Evolutionary conservation across 2,113 vertebrate species (phyloP), one percentile per base, ranked within the genome.

Genomic region (Eudorcas thomsonii): DNA sequence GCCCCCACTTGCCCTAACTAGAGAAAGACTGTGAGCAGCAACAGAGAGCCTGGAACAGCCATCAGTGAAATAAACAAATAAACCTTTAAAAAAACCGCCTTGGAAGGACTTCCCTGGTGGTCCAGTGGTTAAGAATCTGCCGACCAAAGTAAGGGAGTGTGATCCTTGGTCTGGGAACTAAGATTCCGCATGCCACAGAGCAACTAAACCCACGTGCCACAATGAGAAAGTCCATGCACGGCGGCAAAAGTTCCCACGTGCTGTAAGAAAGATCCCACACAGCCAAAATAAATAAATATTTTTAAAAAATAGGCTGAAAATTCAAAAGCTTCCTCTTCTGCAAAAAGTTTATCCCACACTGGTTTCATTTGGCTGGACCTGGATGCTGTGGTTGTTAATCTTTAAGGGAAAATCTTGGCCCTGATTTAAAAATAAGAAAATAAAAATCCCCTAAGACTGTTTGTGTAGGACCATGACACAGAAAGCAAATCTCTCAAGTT

Each of bases 141-240:
- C 71, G 26, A 26, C 36, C 39, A 15, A 15, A 14, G 39, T 14
- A 39, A 7, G 6, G 23, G 23, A 23, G 39, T 43, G 43, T 77
- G 12, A 77, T 77, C 23, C 71, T 12, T 77, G 12, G 23, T 26
- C 39, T 25, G 71, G 71, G 39, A 77, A 43, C 12, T 43, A 4
- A 43, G 36, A 26, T 26, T 7, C 71, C 12, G 1, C 12, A 14
- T 26, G 39, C 12, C 12, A 0, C 39, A 15, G 71, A 43, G 23
- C 39, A 77, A 26, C 39, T 6, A 77, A 77, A 43, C 23, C 39
- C 71, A 26, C 2, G 6, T 43, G 39, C 71, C 71, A 77, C 71
- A 15, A 26, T 23, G 26, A 43, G 23, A 77, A 26, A 77, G 39
- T 39, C 67, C 10, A 39, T 39, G 36, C 67, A 13, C 1, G 1